Evolutionary conservation across 2,113 vertebrate species (phyloP).

Genomic region (Lutjanus erythropterus): DNA sequence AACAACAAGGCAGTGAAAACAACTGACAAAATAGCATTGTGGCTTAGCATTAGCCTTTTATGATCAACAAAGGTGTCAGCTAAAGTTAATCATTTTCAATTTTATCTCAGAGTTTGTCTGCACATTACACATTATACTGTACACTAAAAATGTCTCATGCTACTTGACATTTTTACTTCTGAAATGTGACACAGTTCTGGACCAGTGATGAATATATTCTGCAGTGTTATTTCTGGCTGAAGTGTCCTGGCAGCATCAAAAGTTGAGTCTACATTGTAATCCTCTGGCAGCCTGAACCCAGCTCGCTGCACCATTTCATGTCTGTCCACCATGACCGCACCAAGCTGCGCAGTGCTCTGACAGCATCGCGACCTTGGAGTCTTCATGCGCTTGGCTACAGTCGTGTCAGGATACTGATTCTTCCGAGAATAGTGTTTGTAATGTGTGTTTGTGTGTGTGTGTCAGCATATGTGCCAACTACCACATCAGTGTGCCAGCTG

Average conservation of each 20-base stretch:
- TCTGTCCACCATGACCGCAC: conserved; percentile 12
- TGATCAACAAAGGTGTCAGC: background rate
- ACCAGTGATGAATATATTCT: conserved; percentile 1
- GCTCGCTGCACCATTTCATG: conserved; percentile 39
- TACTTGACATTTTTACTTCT: background rate
- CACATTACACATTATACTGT: background rate
- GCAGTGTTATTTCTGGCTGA: conserved; percentile 33
- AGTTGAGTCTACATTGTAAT: conserved; percentile 37
- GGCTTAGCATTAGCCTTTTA: background rate
- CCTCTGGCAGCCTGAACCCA: conserved; percentile 26
- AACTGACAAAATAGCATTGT: background rate
- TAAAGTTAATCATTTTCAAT: background rate
- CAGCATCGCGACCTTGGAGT: conserved; percentile 38
- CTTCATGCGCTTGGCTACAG: conserved; percentile 5
- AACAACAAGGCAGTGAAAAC: background rate
- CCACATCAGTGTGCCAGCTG: conserved; percentile 63
- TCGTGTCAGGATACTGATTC: conserved; percentile 35
- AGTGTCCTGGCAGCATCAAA: conserved; percentile 20
- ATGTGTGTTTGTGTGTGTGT: conserved; percentile 17
- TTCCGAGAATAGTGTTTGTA: conserved; percentile 23
- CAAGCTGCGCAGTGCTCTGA: conserved; percentile 8
- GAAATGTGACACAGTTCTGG: background rate
- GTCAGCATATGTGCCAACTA: conserved; percentile 48
- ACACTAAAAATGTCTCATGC: background rate
- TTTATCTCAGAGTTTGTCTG: background rate